Base-by-base conservation (phyloP, 1,140 invertebrate species). In the Cydia splendana region DNA sequence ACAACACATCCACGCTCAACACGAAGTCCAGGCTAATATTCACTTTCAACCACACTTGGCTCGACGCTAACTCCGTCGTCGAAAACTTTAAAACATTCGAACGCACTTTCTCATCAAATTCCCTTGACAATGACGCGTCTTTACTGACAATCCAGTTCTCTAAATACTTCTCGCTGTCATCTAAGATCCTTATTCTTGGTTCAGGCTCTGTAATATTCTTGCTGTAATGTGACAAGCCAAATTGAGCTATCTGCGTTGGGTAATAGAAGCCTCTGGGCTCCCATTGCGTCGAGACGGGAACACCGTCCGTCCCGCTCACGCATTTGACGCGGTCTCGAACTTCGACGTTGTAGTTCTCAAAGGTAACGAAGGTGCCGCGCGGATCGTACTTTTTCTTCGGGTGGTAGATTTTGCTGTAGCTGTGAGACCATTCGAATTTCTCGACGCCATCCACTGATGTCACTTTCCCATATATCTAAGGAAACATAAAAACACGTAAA, bases 161-260 rank as follows among this genome's bases (percentile, higher is more conserved):
- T 83, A 95, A 87, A 78, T 95, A 85, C 79, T 93, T 94, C 65
- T 96, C 96, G 0, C 95, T 95, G 91, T 98, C 96, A 85, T 98
- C 97, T 10, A 98, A 91, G 0, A 95, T 78, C 81, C 94, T 95
- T 78, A 95, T 91, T 48, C 95, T 94, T 5, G 97, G 96, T 82
- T 96, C 95, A 0, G 96, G 95, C 83, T 98, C 97, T 0, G 96
- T 97, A 18, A 98, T 87, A 93, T 98, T 97, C 93, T 99, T 99
- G 89, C 98, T 99, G 92, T 98, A 99, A 93, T 99, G 99, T 30
- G 98, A 97, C 48, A 99, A 92, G 0, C 98, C 99, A 92, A 98
- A 99, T 91, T 99, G 99, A 4, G 98, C 98, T 80, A 99, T 99
- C 94, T 99, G 99, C 2, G 99, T 99, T 0, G 99, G 98, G 94